Base-by-base conservation (phyloP, 2,888 invertebrate genomes). In the Pimpla rufipes region DNA sequence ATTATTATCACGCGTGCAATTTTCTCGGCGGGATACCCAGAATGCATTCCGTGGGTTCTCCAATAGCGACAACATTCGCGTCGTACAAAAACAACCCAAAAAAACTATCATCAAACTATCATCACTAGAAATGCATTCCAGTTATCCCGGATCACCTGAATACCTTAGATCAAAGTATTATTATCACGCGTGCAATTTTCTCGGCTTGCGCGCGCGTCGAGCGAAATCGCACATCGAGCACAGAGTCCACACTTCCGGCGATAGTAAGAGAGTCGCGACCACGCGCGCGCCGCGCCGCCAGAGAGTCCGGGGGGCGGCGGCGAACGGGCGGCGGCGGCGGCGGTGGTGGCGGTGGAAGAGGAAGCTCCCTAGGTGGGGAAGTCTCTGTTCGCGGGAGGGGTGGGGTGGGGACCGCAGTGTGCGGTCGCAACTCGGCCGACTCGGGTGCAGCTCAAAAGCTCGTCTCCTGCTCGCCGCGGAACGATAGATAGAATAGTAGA, bases 401-500 rank as follows among this genome's bases (percentile, higher is more conserved):
- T 85, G 86, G 86, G 86, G 87, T 88, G 88, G 87, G 90, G 88
- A 87, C 89, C 87, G 88, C 90, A 92, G 92, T 92, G 89, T 91
- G 88, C 90, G 90, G 88, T 90, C 88, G 91, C 89, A 87, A 89
- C 88, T 90, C 90, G 90, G 87, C 88, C 88, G 88, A 87, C 88
- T 87, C 85, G 89, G 90, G 88, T 89, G 85, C 83, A 77, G 86
- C 86, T 86, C 77, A 75, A 85, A n/a, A 87, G 85, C 85, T 86
- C 85, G 84, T 87, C 83, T 75, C 83, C 55, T 74, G 66, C 52
- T 71, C 29, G 29, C n/a, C 66, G 57, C 75, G 57, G 64, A n/a
- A n/a, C 42, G 13, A 76, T 50, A 71, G 71, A 83, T 74, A 66
- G 64, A n/a, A n/a, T 35, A 10, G 71, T 50, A 71, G 71, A 83